Percentiles rank a stretch among this genome's conserved stretches.
Conservation (phyloP, 2,888 invertebrate species). For the Therioaphis trifolii region DNA sequence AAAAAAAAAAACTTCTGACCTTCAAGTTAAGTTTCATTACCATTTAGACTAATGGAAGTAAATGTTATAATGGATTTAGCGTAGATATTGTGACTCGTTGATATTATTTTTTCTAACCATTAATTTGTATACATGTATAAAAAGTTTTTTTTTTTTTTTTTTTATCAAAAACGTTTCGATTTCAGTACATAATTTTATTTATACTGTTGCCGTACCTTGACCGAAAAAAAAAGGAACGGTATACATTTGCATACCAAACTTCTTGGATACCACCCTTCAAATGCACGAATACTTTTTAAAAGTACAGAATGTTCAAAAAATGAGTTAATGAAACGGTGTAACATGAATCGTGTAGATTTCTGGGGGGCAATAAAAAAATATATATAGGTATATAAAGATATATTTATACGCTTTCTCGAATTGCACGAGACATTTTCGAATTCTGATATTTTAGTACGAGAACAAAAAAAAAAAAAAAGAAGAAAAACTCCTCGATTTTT, state of each 20-base stretch:
- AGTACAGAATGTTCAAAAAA: background rate
- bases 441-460: conserved; percentile 52
- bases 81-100: background rate
- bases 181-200: conserved; percentile 37
- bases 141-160: background rate
- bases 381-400: conserved; percentile 12
- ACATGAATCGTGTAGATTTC: conserved; percentile 46
- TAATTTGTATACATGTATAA: background rate
- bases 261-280: conserved; percentile 21
- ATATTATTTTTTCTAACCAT: conserved; percentile 7
- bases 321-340: conserved; percentile 42
- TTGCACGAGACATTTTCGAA: conserved; percentile 36
- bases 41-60: background rate
- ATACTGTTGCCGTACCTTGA: background rate
- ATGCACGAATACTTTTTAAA: conserved; percentile 37
- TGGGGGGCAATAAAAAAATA: background rate
- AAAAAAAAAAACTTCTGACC: background rate
- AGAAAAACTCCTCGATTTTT: conserved; percentile 43
- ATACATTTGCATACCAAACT: conserved; percentile 38
- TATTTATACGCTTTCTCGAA: background rate
- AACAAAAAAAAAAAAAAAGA: background rate
- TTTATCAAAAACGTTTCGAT: conserved; percentile 2
- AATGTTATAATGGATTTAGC: background rate
- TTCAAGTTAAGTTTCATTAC: background rate
- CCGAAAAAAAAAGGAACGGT: background rate